A percentile compares a stretch with the other conserved stretches of the same genome.
Evolutionary conservation across 2,888 invertebrate species (phyloP).

Genomic region (Alloplasta piceator): DNA sequence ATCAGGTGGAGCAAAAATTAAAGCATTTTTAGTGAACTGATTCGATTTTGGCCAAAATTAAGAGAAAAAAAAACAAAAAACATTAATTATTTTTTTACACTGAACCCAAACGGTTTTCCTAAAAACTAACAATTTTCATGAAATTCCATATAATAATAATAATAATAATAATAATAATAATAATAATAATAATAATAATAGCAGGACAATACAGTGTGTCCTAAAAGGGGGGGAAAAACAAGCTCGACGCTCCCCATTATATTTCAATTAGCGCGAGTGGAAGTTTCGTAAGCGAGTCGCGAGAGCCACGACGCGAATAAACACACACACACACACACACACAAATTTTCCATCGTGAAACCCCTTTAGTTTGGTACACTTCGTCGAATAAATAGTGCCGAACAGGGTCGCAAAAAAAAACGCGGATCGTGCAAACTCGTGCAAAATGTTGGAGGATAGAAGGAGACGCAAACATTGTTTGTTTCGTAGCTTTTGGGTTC

Average conservation of each 20-base stretch:
- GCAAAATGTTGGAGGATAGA: not conserved
- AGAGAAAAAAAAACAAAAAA: no score
- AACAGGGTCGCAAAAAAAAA: not conserved
- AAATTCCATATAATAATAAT: no score
- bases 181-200: not conserved
- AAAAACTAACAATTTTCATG: no score
- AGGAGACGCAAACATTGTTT: conserved; percentile 31
- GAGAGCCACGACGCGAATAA: conserved; percentile 52
- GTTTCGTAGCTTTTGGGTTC: conserved; percentile 42
- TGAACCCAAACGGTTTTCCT: no score
- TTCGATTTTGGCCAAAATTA: no score
- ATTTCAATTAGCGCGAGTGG: conserved; percentile 66
- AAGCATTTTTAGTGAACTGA: no score
- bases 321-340: conserved; percentile 1
- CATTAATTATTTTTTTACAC: no score
- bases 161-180: no score
- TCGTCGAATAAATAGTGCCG: conserved; percentile 46
- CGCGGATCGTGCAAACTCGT: not conserved
- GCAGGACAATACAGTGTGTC: not conserved
- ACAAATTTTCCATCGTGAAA: conserved; percentile 1
- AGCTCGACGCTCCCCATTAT: conserved; percentile 63
- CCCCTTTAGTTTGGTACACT: conserved; percentile 29
- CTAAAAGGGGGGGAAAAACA: conserved; percentile 45
- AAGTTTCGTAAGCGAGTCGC: conserved; percentile 57
- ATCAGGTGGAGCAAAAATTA: no score